phyloP scores from a whole-genome alignment of 2,888 invertebrate genomes.

The Homarus gammarus region DNA sequence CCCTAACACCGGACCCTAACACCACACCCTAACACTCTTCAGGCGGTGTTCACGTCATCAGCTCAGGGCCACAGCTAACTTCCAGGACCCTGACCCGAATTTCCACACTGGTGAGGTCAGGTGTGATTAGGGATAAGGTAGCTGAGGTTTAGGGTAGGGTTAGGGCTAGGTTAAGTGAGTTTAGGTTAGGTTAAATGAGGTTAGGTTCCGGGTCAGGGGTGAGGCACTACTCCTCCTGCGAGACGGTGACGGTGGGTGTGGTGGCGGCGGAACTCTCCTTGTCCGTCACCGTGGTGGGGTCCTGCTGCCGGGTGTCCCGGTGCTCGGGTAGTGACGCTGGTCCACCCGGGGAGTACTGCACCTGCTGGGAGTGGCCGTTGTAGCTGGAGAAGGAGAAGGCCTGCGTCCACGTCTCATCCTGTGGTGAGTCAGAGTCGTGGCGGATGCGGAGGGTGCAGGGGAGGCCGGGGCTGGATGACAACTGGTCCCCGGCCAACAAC shows the following conservation, averaged over 20 bases:
- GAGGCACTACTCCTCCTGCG: not conserved
- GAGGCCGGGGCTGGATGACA: constrained; percentile 1
- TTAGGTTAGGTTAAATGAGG: too few species aligned
- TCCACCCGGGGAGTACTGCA: not conserved
- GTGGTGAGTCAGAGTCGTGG: constrained; percentile 55
- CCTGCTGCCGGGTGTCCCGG: not conserved
- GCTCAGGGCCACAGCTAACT: too few species aligned
- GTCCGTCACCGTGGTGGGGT: not conserved
- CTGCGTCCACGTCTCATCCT: constrained; percentile 47
- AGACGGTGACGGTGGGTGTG: not conserved
- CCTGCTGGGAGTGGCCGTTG: constrained; percentile 11
- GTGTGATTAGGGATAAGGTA: too few species aligned
- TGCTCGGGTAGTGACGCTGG: not conserved
- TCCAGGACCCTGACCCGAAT: too few species aligned
- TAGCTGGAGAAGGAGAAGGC: not conserved
- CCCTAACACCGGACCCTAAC: too few species aligned
- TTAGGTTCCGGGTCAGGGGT: too few species aligned
- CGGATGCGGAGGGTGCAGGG: constrained; percentile 29
- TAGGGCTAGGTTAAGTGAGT: too few species aligned
- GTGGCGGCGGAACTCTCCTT: not conserved
- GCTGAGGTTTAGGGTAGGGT: too few species aligned
- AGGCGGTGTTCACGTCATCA: too few species aligned
- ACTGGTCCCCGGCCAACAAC: constrained; percentile 49
- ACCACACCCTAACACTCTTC: too few species aligned
- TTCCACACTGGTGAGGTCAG: too few species aligned